Evolutionary conservation across 2,113 vertebrate species (phyloP), one percentile per base, ranked within the genome.

Genomic region (Gymnarchus niloticus): DNA sequence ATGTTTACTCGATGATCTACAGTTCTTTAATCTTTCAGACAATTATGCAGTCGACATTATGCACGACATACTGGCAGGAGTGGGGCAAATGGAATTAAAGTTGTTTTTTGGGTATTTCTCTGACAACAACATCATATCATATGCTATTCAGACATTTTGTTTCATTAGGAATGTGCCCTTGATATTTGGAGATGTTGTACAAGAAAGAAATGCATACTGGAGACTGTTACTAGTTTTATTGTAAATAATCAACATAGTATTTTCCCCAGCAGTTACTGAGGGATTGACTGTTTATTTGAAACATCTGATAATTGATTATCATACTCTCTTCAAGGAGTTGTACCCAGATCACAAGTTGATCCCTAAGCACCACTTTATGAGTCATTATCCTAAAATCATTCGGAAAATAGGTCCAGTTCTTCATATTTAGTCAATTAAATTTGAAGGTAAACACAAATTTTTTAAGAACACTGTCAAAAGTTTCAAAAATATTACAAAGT

Each of bases 261-360:
- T 89, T 86, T 88, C 82, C 21, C 87, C 87, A 1, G 21, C 78
- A 2, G 1, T 85, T 25, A 76, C 81, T 5, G 19, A 88, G 44
- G 87, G 87, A 59, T 86, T 88, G 86, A 87, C 87, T n/a, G 84
- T 73, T 3, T 90, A 59, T 77, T 84, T 89, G 10, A 91, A 88
- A 81, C 76, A 90, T 56, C 56, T 91, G 6, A 87, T 90, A 41
- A 14, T 73, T 83, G 84, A 88, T 49, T 84, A 85, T n/a, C 86
- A 89, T 76, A 61, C 78, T 1, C 61, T 85, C 17, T 86, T 87
- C 44, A n/a, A n/a, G n/a, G 84, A 86, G 33, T 59, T 81, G 25
- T 59, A 25, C 82, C 33, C 56, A 69, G 28, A 37, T 3, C 49
- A 19, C 12, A 87, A 85, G 81, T 28, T 88, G 59, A 28, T 48